Evolutionary conservation across 1,140 invertebrate species (phyloP), one percentile per base, ranked within the genome.

Genomic region (Gryon sp.): DNA sequence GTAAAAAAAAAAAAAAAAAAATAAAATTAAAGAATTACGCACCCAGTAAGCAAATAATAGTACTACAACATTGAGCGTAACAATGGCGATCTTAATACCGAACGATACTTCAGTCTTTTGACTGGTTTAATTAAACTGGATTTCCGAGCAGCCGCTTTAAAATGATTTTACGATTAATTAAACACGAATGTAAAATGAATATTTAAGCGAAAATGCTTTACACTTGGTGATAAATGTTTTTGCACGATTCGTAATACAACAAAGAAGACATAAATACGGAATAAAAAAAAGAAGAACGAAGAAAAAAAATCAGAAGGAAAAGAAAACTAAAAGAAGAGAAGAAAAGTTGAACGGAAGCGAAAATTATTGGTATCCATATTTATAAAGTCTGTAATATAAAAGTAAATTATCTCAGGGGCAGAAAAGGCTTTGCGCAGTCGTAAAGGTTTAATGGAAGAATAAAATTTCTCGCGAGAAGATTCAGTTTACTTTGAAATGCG

Each of bases 141-240:
- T 38, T 38, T 15, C 28, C 14, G 20, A 20, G 14, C 20, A 60
- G 16, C 30, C 30, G 38, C 36, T 30, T 57, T 40, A 12, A 50
- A 63, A 63, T 63, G 59, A 50, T 63, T 48, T 50, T 50, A 41
- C 36, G 59, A 62, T 63, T 63, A 63, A 63, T 63, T 63, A 63
- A 63, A 50, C 18, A 24, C 11, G 22, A 5, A 26, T 22, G 45
- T 50, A 30, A 63, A 50, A 63, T 41, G 18, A 12, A 18, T 60
- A 38, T 60, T 60, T 46, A 60, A 60, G 36, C 41, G 38, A 57
- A 57, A 57, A 41, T 57, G 28, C 34, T 12, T n/a, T 53, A 53
- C 34, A 32, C 15, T 18, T 12, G 40, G 50, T 55, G 19, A 26
- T 40, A 26, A 50, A 34, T 34, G 28, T 50, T 22, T 30, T 34